Evolutionary conservation across 2,113 vertebrate genomes (phyloP).

Genomic region (Actinemys pallida): DNA sequence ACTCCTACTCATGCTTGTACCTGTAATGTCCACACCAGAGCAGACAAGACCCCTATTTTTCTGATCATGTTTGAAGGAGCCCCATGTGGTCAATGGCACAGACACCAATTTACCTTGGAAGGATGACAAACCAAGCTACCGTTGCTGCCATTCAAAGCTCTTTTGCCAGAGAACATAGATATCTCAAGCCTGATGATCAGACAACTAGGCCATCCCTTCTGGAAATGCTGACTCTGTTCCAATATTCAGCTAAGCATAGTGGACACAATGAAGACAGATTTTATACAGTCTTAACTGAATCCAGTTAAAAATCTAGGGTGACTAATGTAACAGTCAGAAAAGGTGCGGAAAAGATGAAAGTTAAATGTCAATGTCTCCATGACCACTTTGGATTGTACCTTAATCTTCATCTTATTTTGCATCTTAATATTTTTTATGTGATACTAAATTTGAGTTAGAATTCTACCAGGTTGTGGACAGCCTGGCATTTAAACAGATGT

Average conservation of each 20-base stretch:
- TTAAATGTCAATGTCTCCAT: not conserved
- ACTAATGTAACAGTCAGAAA: not conserved
- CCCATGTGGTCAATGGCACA: not conserved
- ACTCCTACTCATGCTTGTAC: not conserved
- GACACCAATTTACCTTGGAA: not conserved
- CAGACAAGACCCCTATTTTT: not conserved
- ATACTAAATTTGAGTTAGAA: conserved; percentile 56
- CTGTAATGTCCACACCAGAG: not conserved
- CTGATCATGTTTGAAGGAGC: not conserved
- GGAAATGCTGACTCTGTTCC: not conserved
- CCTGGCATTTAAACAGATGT: conserved; percentile 66
- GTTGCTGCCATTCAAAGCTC: not conserved
- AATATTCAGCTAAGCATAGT: not conserved
- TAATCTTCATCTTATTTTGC: conserved; percentile 28
- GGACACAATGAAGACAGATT: not conserved
- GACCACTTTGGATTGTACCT: not conserved
- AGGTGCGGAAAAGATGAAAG: not conserved
- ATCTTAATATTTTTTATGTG: conserved; percentile 53
- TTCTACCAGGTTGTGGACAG: conserved; percentile 48
- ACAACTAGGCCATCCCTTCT: not conserved
- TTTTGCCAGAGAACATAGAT: not conserved
- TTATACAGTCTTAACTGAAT: not conserved
- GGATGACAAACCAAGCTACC: not conserved
- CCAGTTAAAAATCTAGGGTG: not conserved
- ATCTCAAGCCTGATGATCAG: not conserved